Base-by-base conservation (phyloP, 2,888 invertebrate genomes). In the Drosophila affinis region DNA sequence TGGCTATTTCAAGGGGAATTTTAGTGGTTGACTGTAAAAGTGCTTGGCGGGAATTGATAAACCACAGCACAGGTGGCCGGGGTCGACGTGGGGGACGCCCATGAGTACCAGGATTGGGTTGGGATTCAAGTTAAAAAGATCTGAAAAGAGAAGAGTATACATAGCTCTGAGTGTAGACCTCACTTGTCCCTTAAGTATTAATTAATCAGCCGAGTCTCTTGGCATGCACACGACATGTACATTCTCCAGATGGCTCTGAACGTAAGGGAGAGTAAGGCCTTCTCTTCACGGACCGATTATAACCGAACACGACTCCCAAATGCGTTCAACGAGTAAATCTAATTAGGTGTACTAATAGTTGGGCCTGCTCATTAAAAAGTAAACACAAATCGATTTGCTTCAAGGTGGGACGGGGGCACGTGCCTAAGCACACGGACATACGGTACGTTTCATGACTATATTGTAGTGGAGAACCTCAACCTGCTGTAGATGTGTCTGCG, bases 1-100 rank as follows among this genome's bases (percentile, higher is more conserved):
- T 82, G 68, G 70, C 80, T 80, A 82, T 83, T 83, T 83, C 82
- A 69, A 83, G 82, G 69, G 55, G 64, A 67, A 67, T 82, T 82
- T 75, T 75, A 78, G 80, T 76, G 78, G 73, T 58, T 76, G 82
- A 68, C 78, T 81, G 67, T 84, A 78, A 79, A 81, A 63, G 67
- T 64, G 27, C 54, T 9, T 60, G 32, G 49, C 21, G 34, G 54
- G 55, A 58, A 52, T 60, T 76, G 79, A 84, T 84, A 81, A 76
- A 56, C 68, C 56, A 39, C 59, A 47, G 24, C 58, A 34, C 39
- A 7, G 39, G 14, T 21, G 14, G 39, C n/a, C n/a, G n/a, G n/a
- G 39, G 2, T 14, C 39, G 39, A 39, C 6, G 14, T 39, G 14
- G 14, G 39, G 14, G 2, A 39, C 14, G 14, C 39, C 39, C 39